Evolutionary conservation across 2,113 vertebrate species (phyloP).

Genomic region (Festucalex cinctus): DNA sequence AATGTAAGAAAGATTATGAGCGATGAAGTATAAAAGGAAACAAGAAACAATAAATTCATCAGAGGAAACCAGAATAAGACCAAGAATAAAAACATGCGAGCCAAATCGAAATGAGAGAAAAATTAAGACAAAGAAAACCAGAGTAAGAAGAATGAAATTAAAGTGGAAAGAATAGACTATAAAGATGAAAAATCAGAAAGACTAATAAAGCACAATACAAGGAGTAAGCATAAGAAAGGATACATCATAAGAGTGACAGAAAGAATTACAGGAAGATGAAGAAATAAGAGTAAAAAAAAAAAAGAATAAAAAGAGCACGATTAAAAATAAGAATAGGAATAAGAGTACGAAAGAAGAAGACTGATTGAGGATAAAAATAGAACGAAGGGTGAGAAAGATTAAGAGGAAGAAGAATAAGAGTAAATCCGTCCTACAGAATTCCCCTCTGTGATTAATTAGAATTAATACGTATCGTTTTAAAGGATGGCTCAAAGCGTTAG

Average conservation of each 20-base stretch:
- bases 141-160: background rate
- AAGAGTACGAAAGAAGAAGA: background rate
- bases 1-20: too few relatives aligned
- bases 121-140: background rate
- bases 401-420: background rate
- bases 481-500: background rate
- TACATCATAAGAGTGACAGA: background rate
- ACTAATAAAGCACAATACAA: too few relatives aligned
- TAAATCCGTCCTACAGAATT: background rate
- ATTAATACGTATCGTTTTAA: background rate
- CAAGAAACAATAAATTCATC: too few relatives aligned
- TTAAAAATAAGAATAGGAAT: slow-evolving; percentile 1
- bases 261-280: background rate
- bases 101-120: too few relatives aligned
- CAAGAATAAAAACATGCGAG: too few relatives aligned
- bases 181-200: too few relatives aligned
- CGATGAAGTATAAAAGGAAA: too few relatives aligned
- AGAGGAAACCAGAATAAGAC: too few relatives aligned
- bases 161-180: too few relatives aligned
- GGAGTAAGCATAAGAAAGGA: too few relatives aligned
- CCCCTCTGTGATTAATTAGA: slow-evolving; percentile 3
- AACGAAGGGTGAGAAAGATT: background rate
- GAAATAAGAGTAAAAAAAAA: background rate
- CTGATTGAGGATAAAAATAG: background rate
- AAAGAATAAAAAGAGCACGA: background rate